Evolutionary conservation across 30 jellyfish, hydroid and myxozoan species (phyloP), one percentile per base, ranked within the genome.

Genomic region (Pelagia noctiluca): DNA sequence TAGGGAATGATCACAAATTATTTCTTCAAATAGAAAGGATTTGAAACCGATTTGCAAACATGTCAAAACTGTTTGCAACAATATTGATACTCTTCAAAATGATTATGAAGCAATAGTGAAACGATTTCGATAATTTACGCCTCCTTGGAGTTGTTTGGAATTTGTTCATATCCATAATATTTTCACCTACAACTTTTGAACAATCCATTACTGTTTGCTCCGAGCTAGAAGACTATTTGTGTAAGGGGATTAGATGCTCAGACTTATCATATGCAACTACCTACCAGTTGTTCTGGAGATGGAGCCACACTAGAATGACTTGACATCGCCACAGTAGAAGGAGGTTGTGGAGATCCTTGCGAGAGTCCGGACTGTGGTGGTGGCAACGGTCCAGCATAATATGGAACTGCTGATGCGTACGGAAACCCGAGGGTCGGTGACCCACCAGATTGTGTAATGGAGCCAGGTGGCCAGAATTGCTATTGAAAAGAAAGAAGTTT

Each of bases 371-470:
- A 46, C 3, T 80, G 90, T 8, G 93, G 97, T 0, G 93, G 80
- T 30, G 76, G 50, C 25, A 94, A 93, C 21, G 79, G 62, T 7
- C 96, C 97, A 50, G 84, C 85, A 70, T 76, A 93, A 46, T 81
- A 79, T 2, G 92, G 91, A 1, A 92, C 96, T 0, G 96, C 84
- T 28, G 84, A 76, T 0, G 89, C 88, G 71, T 52, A 93, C 13
- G 96, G 98, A 78, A 65, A 93, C 24, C 97, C 98, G 29, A 93
- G 75, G 29, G 97, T 82, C 25, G 98, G 96, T 53, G 97, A 86
- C 18, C 92, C 93, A 29, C 96, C 93, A 12, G 89, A 23, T 61
- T 87, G 97, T 4, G 97, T 89, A 8, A 85, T 70, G 0, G 78
- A 32, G 1, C 98, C 98, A 21, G 97, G 93, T 16, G 98, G 79